Conservation (phyloP, 2,888 invertebrate species). For the Chrysolina americana region DNA sequence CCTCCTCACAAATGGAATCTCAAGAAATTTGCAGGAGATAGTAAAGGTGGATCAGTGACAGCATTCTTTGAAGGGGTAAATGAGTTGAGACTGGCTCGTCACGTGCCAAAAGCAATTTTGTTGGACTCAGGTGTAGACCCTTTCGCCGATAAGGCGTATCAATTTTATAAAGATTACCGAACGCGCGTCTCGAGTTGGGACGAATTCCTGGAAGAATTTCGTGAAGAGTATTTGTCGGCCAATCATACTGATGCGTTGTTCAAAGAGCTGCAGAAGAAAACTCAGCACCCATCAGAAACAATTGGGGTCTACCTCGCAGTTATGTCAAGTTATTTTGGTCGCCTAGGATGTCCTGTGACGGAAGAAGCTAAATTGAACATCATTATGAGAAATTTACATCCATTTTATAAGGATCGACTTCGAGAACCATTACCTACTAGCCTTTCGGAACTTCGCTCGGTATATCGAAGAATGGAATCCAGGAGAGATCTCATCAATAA, state of each 20-base stretch:
- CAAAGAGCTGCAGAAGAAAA: constrained; percentile 23
- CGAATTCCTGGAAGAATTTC: constrained; percentile 24
- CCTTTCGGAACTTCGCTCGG: background rate
- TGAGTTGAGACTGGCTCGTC: background rate
- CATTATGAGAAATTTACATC: too few species aligned
- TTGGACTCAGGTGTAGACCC: constrained; percentile 27
- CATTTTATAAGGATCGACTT: background rate
- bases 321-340: background rate
- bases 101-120: background rate
- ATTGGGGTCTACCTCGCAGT: background rate
- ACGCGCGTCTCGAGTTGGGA: background rate
- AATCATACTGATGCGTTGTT: constrained; percentile 18
- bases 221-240: constrained; percentile 25
- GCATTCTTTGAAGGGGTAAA: constrained; percentile 25
- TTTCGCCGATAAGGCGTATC: constrained; percentile 23
- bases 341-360: background rate
- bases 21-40: constrained; percentile 23
- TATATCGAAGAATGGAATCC: background rate
- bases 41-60: background rate
- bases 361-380: background rate
- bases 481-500: background rate
- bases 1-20: background rate
- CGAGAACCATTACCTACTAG: background rate
- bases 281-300: background rate
- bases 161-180: constrained; percentile 27